Base-by-base conservation (phyloP, 2,888 invertebrate species). In the Eilema sororculum region DNA sequence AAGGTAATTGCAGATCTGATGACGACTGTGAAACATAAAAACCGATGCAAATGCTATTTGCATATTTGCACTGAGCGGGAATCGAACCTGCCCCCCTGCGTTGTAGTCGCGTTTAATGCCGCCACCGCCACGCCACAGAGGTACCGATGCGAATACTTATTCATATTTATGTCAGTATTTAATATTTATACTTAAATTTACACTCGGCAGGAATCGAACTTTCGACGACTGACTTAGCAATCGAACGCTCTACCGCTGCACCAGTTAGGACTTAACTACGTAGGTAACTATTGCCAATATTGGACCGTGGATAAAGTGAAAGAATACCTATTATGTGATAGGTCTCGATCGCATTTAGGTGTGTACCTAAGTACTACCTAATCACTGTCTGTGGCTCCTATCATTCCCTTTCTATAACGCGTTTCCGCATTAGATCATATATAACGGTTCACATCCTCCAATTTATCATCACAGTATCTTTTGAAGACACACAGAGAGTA, bases 351-450 rank as follows among this genome's bases (percentile, higher is more conserved):
- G 56, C 70, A 78, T 80, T 85, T 83, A 83, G 78, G 63, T 65
- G 56, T 56, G 25, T 16, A 41, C 6, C 64, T n/a, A n/a, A n/a
- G n/a, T n/a, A n/a, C n/a, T 79, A 72, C 61, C 52, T 52, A n/a
- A 52, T 52, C 52, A n/a, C 52, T n/a, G 52, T n/a, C n/a, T 8
- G 52, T n/a, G 6, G n/a, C 52, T 52, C 52, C 37, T 77, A 83
- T 84, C 78, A 84, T 81, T 91, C 91, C 93, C 93, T 93, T 93
- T 94, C 93, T 90, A 87, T 78, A 77, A 79, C 78, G 74, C 81
- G 84, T 89, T 95, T 94, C 94, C 95, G 94, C 84, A 79, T 89
- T 84, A 83, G 77, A 85, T 76, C 79, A 85, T 95, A 95, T 94
- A 95, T 90, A 95, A 91, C 79, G 86, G 71, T 77, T 70, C 75